Conservation (phyloP, 2,888 invertebrate genomes). For the Tipula unca region DNA sequence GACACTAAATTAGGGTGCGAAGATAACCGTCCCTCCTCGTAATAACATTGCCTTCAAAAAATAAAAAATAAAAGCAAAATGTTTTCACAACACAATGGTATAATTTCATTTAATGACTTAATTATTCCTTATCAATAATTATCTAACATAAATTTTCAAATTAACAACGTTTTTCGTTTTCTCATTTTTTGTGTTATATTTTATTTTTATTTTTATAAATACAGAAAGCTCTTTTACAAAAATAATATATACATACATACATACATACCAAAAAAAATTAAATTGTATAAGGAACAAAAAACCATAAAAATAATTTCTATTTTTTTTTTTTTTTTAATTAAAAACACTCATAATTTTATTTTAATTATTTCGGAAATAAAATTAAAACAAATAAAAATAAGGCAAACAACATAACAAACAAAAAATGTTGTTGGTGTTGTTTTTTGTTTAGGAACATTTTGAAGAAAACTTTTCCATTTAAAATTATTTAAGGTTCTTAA, state of each 20-base stretch:
- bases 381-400: neutral
- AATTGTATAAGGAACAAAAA: too few species aligned
- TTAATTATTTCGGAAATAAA: neutral
- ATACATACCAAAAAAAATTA: neutral
- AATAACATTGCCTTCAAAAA: neutral
- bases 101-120: neutral
- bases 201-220: neutral
- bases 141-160: constrained; percentile 14
- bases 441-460: neutral
- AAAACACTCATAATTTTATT: constrained; percentile 4
- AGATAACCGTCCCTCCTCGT: neutral
- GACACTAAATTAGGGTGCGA: neutral
- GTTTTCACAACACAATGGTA: neutral
- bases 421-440: neutral
- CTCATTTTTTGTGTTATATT: too few species aligned
- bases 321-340: neutral
- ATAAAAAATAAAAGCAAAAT: neutral
- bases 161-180: neutral
- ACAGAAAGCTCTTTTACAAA: neutral
- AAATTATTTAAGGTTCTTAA: neutral
- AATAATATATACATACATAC: neutral
- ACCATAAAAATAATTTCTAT: neutral
- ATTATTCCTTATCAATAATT: constrained; percentile 4
- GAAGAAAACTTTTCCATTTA: neutral
- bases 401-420: neutral